phyloP scores from a whole-genome alignment of 2,888 invertebrate genomes.

The Meiosimyza platycephala region DNA sequence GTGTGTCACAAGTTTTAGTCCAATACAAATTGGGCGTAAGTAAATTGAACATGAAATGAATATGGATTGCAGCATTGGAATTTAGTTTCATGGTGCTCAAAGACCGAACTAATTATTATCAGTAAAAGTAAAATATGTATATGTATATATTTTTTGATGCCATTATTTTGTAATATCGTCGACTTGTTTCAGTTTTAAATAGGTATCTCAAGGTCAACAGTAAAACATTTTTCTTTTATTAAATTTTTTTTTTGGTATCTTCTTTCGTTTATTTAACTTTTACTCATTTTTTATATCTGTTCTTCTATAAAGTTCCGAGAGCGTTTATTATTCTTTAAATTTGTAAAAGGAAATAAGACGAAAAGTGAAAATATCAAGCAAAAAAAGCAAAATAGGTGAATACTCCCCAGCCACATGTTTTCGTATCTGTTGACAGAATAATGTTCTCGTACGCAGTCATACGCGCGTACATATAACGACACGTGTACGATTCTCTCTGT shows the following conservation, averaged over 20 bases:
- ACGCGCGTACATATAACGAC: constrained; percentile 2
- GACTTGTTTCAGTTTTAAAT: constrained; percentile 29
- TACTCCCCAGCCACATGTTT: constrained; percentile 13
- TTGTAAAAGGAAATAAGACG: not conserved
- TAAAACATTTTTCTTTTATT: constrained; percentile 34
- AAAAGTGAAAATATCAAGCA: constrained; percentile 1
- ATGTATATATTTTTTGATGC: not conserved
- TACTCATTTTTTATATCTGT: constrained; percentile 24
- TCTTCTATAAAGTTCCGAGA: not conserved
- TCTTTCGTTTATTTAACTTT: constrained; percentile 33
- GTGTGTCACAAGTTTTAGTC: constrained; percentile 22
- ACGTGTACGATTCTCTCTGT: constrained; percentile 37
- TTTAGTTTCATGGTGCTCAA: too few relatives aligned
- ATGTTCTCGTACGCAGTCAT: not conserved
- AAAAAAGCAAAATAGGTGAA: not conserved
- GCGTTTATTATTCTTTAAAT: not conserved
- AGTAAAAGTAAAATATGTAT: too few relatives aligned
- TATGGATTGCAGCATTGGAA: too few relatives aligned
- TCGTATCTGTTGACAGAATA: not conserved
- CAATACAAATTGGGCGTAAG: not conserved
- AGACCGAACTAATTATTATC: too few relatives aligned
- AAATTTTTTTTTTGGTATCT: constrained; percentile 26
- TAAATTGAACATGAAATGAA: too few relatives aligned
- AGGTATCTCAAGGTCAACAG: constrained; percentile 49
- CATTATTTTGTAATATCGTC: not conserved